Evolutionary conservation across 1,140 invertebrate genomes (phyloP), one percentile per base, ranked within the genome.

Genomic region (Xylocopa sonorina): DNA sequence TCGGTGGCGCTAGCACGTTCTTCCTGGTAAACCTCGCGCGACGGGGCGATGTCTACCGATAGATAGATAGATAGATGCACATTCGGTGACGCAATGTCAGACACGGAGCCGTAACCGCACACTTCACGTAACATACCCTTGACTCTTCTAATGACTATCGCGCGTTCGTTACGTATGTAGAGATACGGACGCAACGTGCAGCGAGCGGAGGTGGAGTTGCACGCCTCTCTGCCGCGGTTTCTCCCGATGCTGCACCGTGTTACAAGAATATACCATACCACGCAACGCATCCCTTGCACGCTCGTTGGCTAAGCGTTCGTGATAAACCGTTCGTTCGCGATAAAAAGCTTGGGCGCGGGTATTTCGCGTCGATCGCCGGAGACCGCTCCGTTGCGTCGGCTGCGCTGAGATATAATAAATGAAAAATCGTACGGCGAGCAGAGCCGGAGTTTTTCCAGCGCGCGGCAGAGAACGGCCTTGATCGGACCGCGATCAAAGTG

Each of bases 121-220:
- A 90, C 86, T 85, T 89, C 90, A 90, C 89, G 89, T 90, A 91
- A 90, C 89, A 83, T 90, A 90, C 90, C 90, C 90, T 91, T 91
- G 90, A 91, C 90, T 91, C 88, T 88, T 83, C 88, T 90, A 91
- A 90, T 89, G 90, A 91, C 83, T 88, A 87, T 90, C 87, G 87
- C 87, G 84, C 86, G 88, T 90, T 89, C 84, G 90, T 90, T 91
- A 90, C 87, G 90, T 90, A 80, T 77, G 83, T 79, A 81, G 75
- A 58, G 72, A 79, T 27, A 38, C 38, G n/a, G n/a, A 43, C 62
- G 66, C 46, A 21, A 48, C 62, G 41, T 60, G 50, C 29, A 46
- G 3, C 55, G 29, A 12, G 14, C 74, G 50, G 41, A 75, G 50
- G 51, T 73, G 57, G 10, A 27, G 32, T 60, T 60, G 29, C 58